phyloP scores from a whole-genome alignment of 1,140 invertebrate genomes.

The Triops longicaudatus region DNA sequence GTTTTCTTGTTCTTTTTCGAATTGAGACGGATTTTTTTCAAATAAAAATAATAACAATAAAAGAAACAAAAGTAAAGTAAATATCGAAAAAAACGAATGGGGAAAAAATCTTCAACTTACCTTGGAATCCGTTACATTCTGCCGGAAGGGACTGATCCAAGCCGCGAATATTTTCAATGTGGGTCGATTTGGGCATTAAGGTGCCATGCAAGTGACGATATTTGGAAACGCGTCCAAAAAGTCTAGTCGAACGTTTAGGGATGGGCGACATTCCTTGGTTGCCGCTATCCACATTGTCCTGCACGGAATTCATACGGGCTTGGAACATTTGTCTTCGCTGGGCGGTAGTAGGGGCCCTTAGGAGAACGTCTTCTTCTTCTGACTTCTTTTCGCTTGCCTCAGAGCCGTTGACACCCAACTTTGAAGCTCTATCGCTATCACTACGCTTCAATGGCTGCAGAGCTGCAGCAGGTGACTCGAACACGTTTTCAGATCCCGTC shows the following conservation, averaged over 20 bases:
- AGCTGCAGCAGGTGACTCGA: conserved; percentile 8
- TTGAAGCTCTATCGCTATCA: conserved; percentile 18
- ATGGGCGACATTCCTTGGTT: conserved; percentile 43
- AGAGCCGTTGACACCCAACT: not conserved
- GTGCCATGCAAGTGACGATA: conserved; percentile 87
- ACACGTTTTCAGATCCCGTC: conserved; percentile 23
- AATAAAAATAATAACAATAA: too few species aligned
- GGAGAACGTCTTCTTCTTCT: conserved; percentile 25
- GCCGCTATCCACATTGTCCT: conserved; percentile 25
- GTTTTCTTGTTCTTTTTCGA: too few species aligned
- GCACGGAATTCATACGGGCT: conserved; percentile 26
- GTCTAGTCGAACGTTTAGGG: conserved; percentile 71
- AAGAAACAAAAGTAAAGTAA: not conserved
- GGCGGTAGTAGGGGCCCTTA: conserved; percentile 22
- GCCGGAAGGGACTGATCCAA: conserved; percentile 82
- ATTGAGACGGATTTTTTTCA: too few species aligned
- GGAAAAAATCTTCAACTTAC: conserved; percentile 41
- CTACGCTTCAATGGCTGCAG: conserved; percentile 17
- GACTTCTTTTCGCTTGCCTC: conserved; percentile 6
- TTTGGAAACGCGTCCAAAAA: conserved; percentile 83
- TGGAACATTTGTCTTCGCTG: conserved; percentile 28
- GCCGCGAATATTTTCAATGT: conserved; percentile 86
- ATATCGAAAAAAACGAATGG: not conserved
- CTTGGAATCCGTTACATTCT: conserved; percentile 86
- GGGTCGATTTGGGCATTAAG: conserved; percentile 75